Conservation (phyloP, 2,113 vertebrate species). For the Choloepus hoffmanni region DNA sequence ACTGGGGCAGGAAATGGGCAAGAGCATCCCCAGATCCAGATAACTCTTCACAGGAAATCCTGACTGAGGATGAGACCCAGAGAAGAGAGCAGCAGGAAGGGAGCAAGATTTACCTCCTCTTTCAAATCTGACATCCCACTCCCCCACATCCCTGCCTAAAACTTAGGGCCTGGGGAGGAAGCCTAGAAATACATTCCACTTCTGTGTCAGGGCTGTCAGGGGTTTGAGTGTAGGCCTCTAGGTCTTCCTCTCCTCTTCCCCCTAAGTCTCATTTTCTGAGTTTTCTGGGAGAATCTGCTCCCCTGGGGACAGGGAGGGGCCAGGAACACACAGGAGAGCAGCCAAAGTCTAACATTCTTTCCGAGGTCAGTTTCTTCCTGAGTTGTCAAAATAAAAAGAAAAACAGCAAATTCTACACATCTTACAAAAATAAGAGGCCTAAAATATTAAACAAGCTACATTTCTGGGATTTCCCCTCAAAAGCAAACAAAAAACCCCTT, state of each 20-base stretch:
- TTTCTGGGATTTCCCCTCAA: conserved; percentile 79
- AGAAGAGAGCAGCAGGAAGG: neutral
- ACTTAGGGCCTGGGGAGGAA: conserved; percentile 73
- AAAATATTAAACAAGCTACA: conserved; percentile 90
- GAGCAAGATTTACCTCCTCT: neutral
- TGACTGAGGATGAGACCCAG: neutral
- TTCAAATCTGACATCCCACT: neutral
- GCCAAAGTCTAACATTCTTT: conserved; percentile 91
- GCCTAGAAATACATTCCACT: conserved; percentile 97
- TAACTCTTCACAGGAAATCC: neutral
- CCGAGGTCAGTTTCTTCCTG: conserved; percentile 99
- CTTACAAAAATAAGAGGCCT: conserved; percentile 92
- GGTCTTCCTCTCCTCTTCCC: conserved; percentile 70
- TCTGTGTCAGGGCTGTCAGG: conserved; percentile 88
- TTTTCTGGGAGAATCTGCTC: conserved; percentile 51
- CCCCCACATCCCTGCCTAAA: neutral
- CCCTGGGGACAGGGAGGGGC: neutral
- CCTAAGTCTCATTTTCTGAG: neutral
- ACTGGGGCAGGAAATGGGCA: neutral
- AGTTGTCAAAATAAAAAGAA: conserved; percentile 93
- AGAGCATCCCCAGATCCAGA: neutral
- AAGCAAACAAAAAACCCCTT: conserved; percentile 71
- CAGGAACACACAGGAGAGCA: conserved; percentile 63
- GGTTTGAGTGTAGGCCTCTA: neutral
- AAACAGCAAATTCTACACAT: conserved; percentile 90